A percentile compares a stretch with the other conserved stretches of the same genome.
phyloP scores from a whole-genome alignment of 2,113 vertebrate species.

The Furnarius figulus region DNA sequence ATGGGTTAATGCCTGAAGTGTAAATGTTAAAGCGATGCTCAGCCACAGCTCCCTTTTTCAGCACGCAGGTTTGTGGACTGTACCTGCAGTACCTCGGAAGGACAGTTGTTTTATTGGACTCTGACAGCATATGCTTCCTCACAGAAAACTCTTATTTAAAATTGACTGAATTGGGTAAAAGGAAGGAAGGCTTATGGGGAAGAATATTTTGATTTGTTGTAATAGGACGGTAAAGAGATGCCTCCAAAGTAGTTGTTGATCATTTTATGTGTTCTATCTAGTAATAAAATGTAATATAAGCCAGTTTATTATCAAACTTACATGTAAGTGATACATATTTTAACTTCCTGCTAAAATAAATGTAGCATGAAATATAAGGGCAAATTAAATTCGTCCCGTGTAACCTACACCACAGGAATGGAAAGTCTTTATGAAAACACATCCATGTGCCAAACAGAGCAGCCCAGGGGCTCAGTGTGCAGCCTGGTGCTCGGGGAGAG shows the following conservation, averaged over 20 bases:
- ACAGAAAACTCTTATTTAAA: not conserved
- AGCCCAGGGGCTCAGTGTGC: not conserved
- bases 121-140: not conserved
- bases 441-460: not conserved
- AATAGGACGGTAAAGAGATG: not conserved
- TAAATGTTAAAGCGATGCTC: not conserved
- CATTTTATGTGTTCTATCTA: not conserved
- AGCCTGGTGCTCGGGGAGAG: rapidly evolving
- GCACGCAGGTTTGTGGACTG: not conserved
- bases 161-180: not conserved
- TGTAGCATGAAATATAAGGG: not conserved
- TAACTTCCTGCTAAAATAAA: conserved; percentile 27
- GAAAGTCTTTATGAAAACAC: not conserved
- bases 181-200: not conserved
- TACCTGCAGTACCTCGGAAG: not conserved
- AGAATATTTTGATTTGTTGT: not conserved
- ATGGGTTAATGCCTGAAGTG: not conserved
- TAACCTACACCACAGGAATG: not conserved
- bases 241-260: not conserved
- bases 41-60: not conserved
- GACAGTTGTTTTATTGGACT: not conserved
- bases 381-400: not conserved
- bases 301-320: not conserved
- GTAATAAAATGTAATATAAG: not conserved
- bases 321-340: conserved; percentile 7